Evolutionary conservation across 2,797 vertebrate genomes (phyloP), one percentile per base, ranked within the genome.

Genomic region (Aldrovandia affinis): DNA sequence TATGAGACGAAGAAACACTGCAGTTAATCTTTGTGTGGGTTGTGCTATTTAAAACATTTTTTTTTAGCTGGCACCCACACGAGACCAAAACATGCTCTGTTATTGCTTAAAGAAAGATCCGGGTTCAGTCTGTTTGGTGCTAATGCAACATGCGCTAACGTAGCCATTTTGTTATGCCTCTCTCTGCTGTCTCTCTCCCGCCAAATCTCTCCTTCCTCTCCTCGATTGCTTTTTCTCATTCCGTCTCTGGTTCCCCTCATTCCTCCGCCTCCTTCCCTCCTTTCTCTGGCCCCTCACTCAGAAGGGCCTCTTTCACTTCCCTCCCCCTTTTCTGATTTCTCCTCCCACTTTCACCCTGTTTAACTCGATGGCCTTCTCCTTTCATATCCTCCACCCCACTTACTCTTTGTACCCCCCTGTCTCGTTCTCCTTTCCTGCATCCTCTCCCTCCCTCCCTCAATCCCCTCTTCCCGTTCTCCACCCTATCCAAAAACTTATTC

Each of bases 301-400:
- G 39, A 57, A 77, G 36, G 36, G 61, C 61, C 59, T 79, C 28
- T 79, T 79, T 81, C 54, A 33, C 47, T 79, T 77, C 80, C 22
- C 10, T 54, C 54, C 55, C 55, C 80, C 39, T 79, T 55, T 84
- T 42, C 70, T 47, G 25, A 9, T 28, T 33, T 54, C 77, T 70
- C 83, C 83, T 65, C 78, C 83, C 61, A 80, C 83, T 54, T 84
- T 84, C 83, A 84, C 83, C 83, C 83, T 0, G 33, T 80, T 80
- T 84, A 80, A 80, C 83, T 68, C 77, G 55, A 78, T 44, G 75
- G 39, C 83, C 78, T 30, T 39, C 25, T 42, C 33, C 59, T 33
- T 68, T 63, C 50, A 83, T 59, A 42, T 57, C 82, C 68, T 59
- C 42, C 30, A 57, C 30, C 20, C 44, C 0, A 39, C 28, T n/a